Conservation (phyloP, 2,113 vertebrate species). For the Hoplias malabaricus region DNA sequence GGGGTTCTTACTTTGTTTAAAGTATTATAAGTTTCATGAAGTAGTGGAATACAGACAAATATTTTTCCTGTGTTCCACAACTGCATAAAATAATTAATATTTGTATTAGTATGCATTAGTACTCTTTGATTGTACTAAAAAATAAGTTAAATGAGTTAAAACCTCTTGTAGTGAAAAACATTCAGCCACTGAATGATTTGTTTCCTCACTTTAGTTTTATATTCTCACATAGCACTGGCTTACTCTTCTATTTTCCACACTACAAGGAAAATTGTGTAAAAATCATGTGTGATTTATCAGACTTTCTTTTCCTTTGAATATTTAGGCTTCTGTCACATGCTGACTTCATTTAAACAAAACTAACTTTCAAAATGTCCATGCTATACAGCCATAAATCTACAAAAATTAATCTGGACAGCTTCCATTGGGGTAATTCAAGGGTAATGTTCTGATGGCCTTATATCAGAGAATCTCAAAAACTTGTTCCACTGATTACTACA, state of each 20-base stretch:
- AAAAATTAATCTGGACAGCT: not conserved
- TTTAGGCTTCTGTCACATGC: not conserved
- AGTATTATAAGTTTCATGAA: no score
- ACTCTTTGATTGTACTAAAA: no score
- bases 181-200: constrained; percentile 47
- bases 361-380: not conserved
- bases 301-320: not conserved
- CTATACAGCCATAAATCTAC: not conserved
- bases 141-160: no score
- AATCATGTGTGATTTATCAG: not conserved
- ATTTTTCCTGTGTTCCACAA: no score
- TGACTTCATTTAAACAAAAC: not conserved
- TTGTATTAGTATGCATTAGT: no score
- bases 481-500: no score
- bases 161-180: no score
- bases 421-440: not conserved
- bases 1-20: no score
- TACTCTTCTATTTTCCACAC: constrained; percentile 23
- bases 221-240: not conserved
- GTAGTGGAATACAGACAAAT: no score
- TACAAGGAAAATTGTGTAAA: not conserved
- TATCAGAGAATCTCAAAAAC: no score
- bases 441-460: not conserved
- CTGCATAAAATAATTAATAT: no score
- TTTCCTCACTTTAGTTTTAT: not conserved